These are phyloP conservation scores for Menura novaehollandiae DNA, from an alignment of 2,113 vertebrate genomes.

Conservation along the genomic window DNA sequence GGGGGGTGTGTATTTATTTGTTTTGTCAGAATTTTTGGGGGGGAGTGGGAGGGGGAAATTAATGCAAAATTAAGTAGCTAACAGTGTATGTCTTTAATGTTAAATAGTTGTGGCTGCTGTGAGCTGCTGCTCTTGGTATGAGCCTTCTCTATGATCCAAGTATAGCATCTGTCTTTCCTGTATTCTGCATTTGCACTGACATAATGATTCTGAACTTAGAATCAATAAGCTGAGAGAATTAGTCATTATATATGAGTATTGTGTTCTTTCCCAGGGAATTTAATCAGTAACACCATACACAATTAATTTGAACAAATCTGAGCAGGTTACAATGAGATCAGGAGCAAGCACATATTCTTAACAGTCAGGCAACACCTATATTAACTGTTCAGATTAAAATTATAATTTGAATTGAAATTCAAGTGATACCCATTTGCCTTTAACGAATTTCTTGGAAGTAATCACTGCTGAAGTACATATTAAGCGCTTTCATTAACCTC, in stretches of 20 bases:
- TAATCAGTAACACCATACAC: neutral
- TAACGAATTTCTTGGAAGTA: slow-evolving; percentile 34
- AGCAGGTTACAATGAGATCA: neutral
- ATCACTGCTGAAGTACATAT: slow-evolving; percentile 1
- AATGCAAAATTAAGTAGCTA: neutral
- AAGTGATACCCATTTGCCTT: neutral
- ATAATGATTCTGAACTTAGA: neutral
- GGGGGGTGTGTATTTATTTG: neutral
- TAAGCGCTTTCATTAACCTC: slow-evolving; percentile 22
- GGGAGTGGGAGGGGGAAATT: neutral
- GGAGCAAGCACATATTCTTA: neutral
- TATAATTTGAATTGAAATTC: slow-evolving; percentile 33
- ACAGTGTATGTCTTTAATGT: neutral
- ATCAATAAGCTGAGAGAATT: neutral
- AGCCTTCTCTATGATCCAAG: neutral
- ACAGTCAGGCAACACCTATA: neutral
- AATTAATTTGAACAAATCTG: neutral
- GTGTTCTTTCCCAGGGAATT: neutral
- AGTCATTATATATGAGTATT: neutral
- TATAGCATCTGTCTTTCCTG: neutral
- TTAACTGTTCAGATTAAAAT: slow-evolving; percentile 25
- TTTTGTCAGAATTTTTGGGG: neutral
- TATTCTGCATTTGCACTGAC: neutral
- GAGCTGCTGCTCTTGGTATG: neutral
- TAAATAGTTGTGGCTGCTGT: neutral